Conservation (phyloP, 2,113 vertebrate species). For the Gila orcuttii region DNA sequence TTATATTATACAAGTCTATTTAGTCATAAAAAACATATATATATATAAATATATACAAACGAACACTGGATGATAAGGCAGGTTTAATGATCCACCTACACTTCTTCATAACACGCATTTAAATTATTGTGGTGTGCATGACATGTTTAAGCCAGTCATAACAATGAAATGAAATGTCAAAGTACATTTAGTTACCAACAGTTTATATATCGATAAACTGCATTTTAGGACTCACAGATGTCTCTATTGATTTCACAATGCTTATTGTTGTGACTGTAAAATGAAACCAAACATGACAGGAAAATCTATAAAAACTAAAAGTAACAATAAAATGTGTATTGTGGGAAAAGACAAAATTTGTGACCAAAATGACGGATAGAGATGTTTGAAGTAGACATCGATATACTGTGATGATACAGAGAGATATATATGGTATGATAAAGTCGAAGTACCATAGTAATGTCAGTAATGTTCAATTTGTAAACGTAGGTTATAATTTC, state of each 20-base stretch:
- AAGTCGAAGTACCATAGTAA: not conserved
- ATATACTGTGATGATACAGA: not conserved
- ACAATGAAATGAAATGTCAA: not conserved
- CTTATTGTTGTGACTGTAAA: not conserved
- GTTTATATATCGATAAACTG: not conserved
- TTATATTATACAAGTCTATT: too few species aligned
- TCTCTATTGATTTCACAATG: not conserved
- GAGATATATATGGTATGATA: not conserved
- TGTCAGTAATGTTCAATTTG: not conserved
- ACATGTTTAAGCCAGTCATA: not conserved
- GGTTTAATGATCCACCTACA: not conserved
- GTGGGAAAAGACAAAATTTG: not conserved
- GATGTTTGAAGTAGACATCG: not conserved
- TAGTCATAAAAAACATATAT: not conserved
- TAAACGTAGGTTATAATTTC: not conserved
- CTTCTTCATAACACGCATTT: not conserved
- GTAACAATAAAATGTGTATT: not conserved
- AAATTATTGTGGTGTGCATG: not conserved
- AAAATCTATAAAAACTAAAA: slow-evolving; percentile 8
- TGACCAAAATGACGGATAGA: not conserved
- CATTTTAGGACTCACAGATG: not conserved
- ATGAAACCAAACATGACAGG: not conserved
- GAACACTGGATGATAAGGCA: not conserved
- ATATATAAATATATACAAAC: not conserved
- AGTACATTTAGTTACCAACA: not conserved